Base-by-base conservation (phyloP, 2,888 invertebrate genomes). In the Pyrocoelia pectoralis region DNA sequence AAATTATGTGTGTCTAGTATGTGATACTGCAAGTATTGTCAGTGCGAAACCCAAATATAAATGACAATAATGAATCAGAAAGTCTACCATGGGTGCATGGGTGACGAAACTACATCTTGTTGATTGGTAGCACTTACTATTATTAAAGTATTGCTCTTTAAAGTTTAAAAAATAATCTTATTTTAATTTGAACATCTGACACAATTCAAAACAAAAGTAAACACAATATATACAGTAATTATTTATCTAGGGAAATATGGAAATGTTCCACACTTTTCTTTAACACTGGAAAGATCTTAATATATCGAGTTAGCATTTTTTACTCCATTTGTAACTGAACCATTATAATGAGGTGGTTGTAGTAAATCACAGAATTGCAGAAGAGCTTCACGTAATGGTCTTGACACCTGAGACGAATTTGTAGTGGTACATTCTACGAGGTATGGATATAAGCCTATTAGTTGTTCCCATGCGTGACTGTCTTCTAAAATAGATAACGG, bases 361-460 rank as follows among this genome's bases (percentile, higher is more conserved):
- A 95, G 83, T 71, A 95, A 86, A 80, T 93, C 92, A 68, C 89
- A 88, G 84, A 93, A 97, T 83, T 96, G 94, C 73, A 94, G 86
- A 67, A 97, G 86, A 12, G 95, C 95, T 79, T 94, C 95, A 38
- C 90, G 85, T 55, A 94, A 83, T 10, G 94, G 91, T 67, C 89
- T 86, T 49, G 92, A 92, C 10, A 94, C 92, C 82, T 92, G 92
- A 6, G 89, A 85, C 2, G 92, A 92, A 55, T 90, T 88, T 10
- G 92, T 92, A 53, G 92, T 91, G 69, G 90, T 92, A 76, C 93
- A 94, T 75, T 93, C 90, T 49, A 96, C 97, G 73, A 98, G 84
- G 76, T 89, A 88, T 0, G 97, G 97, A 84, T 97, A 98, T 28
- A 98, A 83, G 15, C 89, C 92, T 75, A 98, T 97, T 59, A 97